Conservation (phyloP, 1,140 invertebrate genomes). For the Zophobas morio region DNA sequence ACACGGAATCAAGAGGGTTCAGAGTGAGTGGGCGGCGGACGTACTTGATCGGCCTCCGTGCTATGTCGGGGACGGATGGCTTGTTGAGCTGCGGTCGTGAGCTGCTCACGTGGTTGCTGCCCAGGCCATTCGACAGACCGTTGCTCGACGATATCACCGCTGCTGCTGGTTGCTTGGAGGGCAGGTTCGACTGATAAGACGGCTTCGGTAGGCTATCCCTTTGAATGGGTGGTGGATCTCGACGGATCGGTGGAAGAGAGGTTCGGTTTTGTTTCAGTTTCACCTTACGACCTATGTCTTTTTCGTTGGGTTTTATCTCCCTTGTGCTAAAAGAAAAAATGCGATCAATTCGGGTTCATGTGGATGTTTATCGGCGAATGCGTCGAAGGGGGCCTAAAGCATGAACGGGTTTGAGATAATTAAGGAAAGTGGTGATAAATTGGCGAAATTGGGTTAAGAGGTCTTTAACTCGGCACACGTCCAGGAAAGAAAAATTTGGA, state of each 20-base stretch:
- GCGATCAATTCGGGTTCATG: not conserved
- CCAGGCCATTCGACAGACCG: constrained; percentile 66
- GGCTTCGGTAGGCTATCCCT: constrained; percentile 61
- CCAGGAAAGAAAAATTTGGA: too few species aligned
- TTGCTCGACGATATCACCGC: constrained; percentile 61
- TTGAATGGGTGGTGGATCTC: constrained; percentile 61
- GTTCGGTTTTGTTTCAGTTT: constrained; percentile 75
- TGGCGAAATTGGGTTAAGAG: too few species aligned
- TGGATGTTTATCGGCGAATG: too few species aligned
- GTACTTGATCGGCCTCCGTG: constrained; percentile 80
- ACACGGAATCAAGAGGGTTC: not conserved
- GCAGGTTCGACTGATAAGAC: constrained; percentile 59
- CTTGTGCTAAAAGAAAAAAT: constrained; percentile 79
- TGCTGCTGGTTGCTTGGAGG: constrained; percentile 33
- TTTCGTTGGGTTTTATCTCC: constrained; percentile 91
- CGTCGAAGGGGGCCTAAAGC: too few species aligned
- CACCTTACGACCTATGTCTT: constrained; percentile 87
- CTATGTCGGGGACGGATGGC: constrained; percentile 74
- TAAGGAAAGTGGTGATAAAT: too few species aligned
- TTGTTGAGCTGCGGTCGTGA: constrained; percentile 61
- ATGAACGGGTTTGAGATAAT: too few species aligned
- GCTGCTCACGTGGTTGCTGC: constrained; percentile 66
- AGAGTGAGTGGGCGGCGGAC: constrained; percentile 48
- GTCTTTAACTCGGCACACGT: too few species aligned
- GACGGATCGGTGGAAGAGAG: constrained; percentile 61